Base-by-base conservation (phyloP, 2,113 vertebrate genomes). In the Daphoenositta chrysoptera region DNA sequence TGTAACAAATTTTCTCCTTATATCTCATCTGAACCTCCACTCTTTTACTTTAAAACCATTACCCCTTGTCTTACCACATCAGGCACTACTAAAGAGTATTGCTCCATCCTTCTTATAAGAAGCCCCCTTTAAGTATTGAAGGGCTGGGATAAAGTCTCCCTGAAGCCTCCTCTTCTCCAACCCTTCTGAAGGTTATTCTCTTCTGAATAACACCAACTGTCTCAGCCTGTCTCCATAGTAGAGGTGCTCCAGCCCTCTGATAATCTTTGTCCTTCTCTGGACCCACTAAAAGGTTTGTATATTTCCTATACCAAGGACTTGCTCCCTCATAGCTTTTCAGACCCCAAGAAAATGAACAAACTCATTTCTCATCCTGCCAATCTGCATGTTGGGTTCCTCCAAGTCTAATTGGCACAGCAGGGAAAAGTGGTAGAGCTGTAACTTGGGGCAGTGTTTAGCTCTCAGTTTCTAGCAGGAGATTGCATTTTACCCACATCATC, bases 361-460 rank as follows among this genome's bases (percentile, higher is more conserved):
- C 15, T 31, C 2, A 20, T 42, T 78, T 73, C n/a, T 56, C 23
- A 51, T 39, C 31, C n/a, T 63, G 13, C 4, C 8, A 24, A 10
- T 39, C 31, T n/a, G 13, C 0, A 0, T 3, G 10, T 26, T 42
- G 31, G 4, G 28, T 31, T 63, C 42, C 31, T 75, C 13, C 11
- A 89, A 16, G 7, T 11, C 21, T 83, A 15, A 33, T 0, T 39
- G 22, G 44, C 48, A 56, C 3, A 56, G 37, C 15, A 65, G 37
- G 7, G 17, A 80, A 53, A 80, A 53, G 28, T 30, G 31, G 22
- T 2, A 71, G 40, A 40, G 7, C 30, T n/a, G 11, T 58, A 18
- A 16, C 13, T 24, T 24, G 10, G 13, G 30, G 5, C 13, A 42
- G 30, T 3, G 12, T 58, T 87, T 27, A 89, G 19, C 35, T 13